Evolutionary conservation across 2,113 vertebrate genomes (phyloP).

Genomic region (Antechinus stuartii): DNA sequence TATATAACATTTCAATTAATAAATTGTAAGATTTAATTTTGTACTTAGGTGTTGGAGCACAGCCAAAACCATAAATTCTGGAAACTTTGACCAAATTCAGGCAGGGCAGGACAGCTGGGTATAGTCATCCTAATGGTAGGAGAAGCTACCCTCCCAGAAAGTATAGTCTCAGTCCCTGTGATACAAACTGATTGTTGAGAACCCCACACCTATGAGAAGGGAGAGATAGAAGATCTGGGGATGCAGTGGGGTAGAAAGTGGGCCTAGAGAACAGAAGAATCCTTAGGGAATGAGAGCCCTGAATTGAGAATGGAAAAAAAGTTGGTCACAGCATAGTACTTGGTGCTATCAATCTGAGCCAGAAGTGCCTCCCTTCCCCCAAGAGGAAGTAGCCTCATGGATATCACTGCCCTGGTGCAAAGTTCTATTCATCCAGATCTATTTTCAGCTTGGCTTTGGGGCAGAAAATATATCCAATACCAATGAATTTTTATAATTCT

Average conservation of each 20-base stretch:
- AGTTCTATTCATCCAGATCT: neutral
- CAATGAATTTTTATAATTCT: constrained; percentile 28
- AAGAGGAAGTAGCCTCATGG: neutral
- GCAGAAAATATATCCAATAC: constrained; percentile 15
- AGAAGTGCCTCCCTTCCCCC: neutral
- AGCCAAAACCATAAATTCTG: neutral
- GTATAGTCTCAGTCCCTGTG: neutral
- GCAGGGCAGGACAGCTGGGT: neutral
- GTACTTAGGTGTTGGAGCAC: constrained; percentile 33
- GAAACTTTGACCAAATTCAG: neutral
- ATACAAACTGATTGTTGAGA: neutral
- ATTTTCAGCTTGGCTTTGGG: constrained; percentile 27
- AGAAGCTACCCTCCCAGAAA: neutral
- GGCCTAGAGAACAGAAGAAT: neutral
- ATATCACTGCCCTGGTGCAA: neutral
- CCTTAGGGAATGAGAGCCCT: neutral
- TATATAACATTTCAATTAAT: neutral
- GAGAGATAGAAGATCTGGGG: neutral
- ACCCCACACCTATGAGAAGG: neutral
- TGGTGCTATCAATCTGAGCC: neutral
- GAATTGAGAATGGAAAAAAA: neutral
- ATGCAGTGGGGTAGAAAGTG: neutral
- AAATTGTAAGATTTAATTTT: neutral
- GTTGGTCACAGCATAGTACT: neutral
- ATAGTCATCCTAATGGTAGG: neutral